Evolutionary conservation across 1,140 invertebrate species (phyloP).

Genomic region (Dreissena polymorpha): DNA sequence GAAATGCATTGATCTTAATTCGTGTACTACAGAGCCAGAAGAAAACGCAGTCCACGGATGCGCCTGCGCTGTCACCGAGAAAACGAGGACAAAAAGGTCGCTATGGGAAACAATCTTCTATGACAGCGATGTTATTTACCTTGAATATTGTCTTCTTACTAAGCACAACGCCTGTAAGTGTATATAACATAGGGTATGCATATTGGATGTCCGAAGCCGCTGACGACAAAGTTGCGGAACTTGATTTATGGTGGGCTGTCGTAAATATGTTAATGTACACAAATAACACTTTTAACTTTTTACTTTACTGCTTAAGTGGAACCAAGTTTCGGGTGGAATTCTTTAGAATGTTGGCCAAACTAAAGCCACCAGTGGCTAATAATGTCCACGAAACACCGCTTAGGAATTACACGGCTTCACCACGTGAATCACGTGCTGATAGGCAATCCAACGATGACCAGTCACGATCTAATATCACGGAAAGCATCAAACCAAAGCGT

Average conservation of each 20-base stretch:
- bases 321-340: slow-evolving; percentile 62
- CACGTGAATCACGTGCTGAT: too few species aligned
- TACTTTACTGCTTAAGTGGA: slow-evolving; percentile 69
- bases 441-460: too few species aligned
- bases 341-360: not conserved
- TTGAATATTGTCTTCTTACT: slow-evolving; percentile 60
- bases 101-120: slow-evolving; percentile 44
- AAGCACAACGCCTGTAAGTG: slow-evolving; percentile 59
- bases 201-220: slow-evolving; percentile 14
- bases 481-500: too few species aligned
- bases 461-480: too few species aligned
- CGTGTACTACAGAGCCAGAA: slow-evolving; percentile 22
- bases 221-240: not conserved
- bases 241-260: slow-evolving; percentile 48
- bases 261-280: slow-evolving; percentile 62
- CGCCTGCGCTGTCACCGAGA: not conserved
- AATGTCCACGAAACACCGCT: too few species aligned
- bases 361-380: too few species aligned
- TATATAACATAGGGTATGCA: slow-evolving; percentile 56
- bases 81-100: not conserved
- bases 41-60: not conserved
- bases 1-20: slow-evolving; percentile 24
- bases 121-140: slow-evolving; percentile 59
- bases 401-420: too few species aligned
- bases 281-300: slow-evolving; percentile 71